phyloP scores from a whole-genome alignment of 2,113 vertebrate species.

The Mellivora capensis region DNA sequence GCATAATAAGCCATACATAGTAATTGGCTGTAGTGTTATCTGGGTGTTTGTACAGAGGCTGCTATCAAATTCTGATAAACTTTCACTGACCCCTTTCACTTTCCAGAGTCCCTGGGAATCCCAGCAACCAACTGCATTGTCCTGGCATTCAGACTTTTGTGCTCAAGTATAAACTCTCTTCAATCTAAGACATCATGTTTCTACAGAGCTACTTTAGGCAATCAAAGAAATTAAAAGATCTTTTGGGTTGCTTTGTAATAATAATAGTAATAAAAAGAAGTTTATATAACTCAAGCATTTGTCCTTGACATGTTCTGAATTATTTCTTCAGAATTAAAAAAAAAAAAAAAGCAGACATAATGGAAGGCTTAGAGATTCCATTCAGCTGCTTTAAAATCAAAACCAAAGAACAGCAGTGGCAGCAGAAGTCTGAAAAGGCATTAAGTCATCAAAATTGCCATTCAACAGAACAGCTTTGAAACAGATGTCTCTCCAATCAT shows the following conservation, averaged over 20 bases:
- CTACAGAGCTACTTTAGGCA: slow-evolving; percentile 76
- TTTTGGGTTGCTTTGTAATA: slow-evolving; percentile 71
- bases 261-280: slow-evolving; percentile 68
- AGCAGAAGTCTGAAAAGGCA: slow-evolving; percentile 70
- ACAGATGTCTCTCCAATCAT: slow-evolving; percentile 60
- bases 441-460: slow-evolving; percentile 72
- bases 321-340: slow-evolving; percentile 69
- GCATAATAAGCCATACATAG: slow-evolving; percentile 75
- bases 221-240: slow-evolving; percentile 81
- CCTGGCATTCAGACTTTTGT: slow-evolving; percentile 66
- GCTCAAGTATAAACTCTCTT: slow-evolving; percentile 76
- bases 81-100: slow-evolving; percentile 76
- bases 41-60: slow-evolving; percentile 72
- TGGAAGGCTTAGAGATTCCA: slow-evolving; percentile 72
- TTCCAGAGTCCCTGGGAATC: slow-evolving; percentile 68
- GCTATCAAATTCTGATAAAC: slow-evolving; percentile 82
- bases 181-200: slow-evolving; percentile 76
- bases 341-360: slow-evolving; percentile 51
- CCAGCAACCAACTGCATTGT: slow-evolving; percentile 57
- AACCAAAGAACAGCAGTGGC: slow-evolving; percentile 64
- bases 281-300: slow-evolving; percentile 68
- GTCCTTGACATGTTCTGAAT: slow-evolving; percentile 71
- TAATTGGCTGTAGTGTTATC: slow-evolving; percentile 79
- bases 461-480: slow-evolving; percentile 68
- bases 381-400: slow-evolving; percentile 73